A percentile compares a stretch with the other conserved stretches of the same genome.
phyloP scores from a whole-genome alignment of 2,113 vertebrate species.

The Brachionichthys hirsutus region DNA sequence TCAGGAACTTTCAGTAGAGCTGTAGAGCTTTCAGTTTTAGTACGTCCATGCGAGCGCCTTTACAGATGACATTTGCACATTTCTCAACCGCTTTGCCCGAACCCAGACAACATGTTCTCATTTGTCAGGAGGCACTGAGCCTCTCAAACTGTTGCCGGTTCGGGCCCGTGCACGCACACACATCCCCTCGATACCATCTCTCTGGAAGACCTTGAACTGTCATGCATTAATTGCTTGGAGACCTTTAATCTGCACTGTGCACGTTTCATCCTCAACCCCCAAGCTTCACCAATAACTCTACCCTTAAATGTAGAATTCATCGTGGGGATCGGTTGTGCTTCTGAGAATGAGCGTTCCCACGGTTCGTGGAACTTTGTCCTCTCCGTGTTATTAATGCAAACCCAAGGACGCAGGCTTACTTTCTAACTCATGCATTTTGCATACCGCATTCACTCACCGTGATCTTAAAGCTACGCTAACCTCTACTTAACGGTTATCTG shows the following conservation, averaged over 20 bases:
- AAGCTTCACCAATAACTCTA: background rate
- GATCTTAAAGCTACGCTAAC: no score
- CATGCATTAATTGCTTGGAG: background rate
- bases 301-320: background rate
- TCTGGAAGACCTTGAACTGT: background rate
- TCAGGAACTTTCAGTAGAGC: no score
- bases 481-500: no score
- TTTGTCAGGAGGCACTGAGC: conserved; percentile 1
- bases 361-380: background rate
- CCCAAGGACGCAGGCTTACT: no score
- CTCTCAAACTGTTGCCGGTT: background rate
- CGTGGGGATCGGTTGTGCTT: background rate
- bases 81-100: conserved; percentile 6
- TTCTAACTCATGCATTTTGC: no score
- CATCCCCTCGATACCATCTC: background rate
- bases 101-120: conserved; percentile 4
- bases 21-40: no score
- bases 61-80: conserved; percentile 6
- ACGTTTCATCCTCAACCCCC: background rate
- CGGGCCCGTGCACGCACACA: background rate
- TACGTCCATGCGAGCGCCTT: background rate
- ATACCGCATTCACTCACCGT: no score
- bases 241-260: background rate
- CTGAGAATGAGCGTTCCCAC: no score
- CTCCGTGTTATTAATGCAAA: background rate